These are phyloP conservation scores for Arothron firmamentum DNA, from an alignment of 2,113 vertebrate species.

Conservation along the genomic window DNA sequence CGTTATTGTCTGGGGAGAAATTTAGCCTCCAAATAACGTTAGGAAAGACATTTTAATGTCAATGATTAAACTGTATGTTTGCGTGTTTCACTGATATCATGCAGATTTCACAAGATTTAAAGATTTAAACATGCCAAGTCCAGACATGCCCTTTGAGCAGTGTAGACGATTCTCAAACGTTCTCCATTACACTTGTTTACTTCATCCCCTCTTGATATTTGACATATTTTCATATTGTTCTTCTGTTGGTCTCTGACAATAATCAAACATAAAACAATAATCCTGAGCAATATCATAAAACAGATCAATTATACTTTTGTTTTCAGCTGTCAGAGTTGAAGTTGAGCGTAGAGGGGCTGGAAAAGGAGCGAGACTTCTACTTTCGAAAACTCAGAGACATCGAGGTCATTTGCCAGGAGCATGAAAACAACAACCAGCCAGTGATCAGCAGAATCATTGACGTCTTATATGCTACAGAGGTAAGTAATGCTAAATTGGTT, in stretches of 20 bases:
- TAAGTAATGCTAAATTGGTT: conserved; percentile 38
- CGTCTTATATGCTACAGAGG: conserved; percentile 92
- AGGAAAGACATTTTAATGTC: too few relatives aligned
- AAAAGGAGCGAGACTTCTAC: conserved; percentile 96
- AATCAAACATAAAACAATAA: too few relatives aligned
- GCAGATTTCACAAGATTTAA: background rate
- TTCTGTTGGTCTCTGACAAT: too few relatives aligned
- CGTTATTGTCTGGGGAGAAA: too few relatives aligned
- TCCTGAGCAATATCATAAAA: too few relatives aligned
- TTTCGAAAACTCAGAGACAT: conserved; percentile 94
- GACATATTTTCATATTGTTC: too few relatives aligned
- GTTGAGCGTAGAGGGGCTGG: conserved; percentile 84
- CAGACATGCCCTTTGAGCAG: background rate
- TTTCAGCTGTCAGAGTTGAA: conserved; percentile 88
- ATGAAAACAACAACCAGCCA: conserved; percentile 79
- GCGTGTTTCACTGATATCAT: too few relatives aligned
- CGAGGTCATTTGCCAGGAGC: conserved; percentile 92
- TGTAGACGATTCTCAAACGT: background rate
- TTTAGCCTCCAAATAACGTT: too few relatives aligned
- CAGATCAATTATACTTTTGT: background rate
- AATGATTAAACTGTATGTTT: too few relatives aligned
- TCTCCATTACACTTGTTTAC: too few relatives aligned
- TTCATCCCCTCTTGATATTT: too few relatives aligned
- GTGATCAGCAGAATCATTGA: conserved; percentile 82
- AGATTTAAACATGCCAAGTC: background rate